Evolutionary conservation across 2,888 invertebrate species (phyloP).

Genomic region (Drosophila neonasuta): DNA sequence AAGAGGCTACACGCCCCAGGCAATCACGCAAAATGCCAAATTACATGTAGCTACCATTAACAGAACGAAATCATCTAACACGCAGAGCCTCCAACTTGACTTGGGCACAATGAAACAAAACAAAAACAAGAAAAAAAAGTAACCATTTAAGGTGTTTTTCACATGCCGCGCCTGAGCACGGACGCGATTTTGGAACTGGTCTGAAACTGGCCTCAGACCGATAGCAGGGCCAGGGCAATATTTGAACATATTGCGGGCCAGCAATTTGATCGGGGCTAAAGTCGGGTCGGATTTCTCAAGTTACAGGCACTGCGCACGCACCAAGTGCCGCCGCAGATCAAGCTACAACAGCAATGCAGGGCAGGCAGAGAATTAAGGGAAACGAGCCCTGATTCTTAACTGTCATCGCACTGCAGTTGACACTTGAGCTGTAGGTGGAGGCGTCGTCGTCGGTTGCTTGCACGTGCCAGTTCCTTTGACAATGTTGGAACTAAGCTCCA

Average conservation of each 20-base stretch:
- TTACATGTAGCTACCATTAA: conserved; percentile 69
- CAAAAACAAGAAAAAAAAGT: conserved; percentile 50
- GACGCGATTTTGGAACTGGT: conserved; percentile 1
- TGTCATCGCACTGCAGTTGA: conserved; percentile 46
- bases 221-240: conserved; percentile 12
- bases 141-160: conserved; percentile 73
- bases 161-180: conserved; percentile 51
- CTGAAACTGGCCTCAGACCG: conserved; percentile 5
- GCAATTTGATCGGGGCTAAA: conserved; percentile 54
- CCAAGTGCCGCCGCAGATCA: conserved; percentile 37
- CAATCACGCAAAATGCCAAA: conserved; percentile 80
- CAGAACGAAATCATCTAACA: conserved; percentile 72
- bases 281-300: conserved; percentile 42
- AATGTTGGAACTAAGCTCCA: conserved; percentile 3
- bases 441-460: conserved; percentile 48
- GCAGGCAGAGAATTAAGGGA: conserved; percentile 3
- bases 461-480: conserved; percentile 54
- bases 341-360: conserved; percentile 16
- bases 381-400: conserved; percentile 41
- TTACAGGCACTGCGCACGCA: conserved; percentile 54
- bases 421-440: conserved; percentile 53
- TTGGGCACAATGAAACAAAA: conserved; percentile 17
- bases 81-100: conserved; percentile 52
- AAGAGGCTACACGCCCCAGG: conserved; percentile 74
- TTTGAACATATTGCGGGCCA: conserved; percentile 24